Percentiles rank a stretch among this genome's conserved stretches.
Conservation (phyloP, 35 echinoderm and acorn worm species). For the Heliocidaris erythrogramma region DNA sequence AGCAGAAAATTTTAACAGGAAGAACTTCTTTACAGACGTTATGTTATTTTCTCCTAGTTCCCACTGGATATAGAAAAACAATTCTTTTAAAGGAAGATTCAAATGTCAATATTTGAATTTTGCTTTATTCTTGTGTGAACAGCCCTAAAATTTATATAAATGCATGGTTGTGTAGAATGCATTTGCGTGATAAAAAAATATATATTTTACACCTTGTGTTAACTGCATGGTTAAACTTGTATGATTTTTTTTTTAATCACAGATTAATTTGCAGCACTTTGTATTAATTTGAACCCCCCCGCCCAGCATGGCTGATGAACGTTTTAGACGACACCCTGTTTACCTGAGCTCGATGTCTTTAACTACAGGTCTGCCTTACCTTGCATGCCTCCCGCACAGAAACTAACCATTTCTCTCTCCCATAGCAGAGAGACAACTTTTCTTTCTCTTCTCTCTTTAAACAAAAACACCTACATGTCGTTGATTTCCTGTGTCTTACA, state of each 20-base stretch:
- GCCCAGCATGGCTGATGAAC: not conserved
- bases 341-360: not conserved
- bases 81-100: not conserved
- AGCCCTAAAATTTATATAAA: not conserved
- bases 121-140: not conserved
- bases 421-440: not conserved
- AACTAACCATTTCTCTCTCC: not conserved
- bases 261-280: not conserved
- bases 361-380: not conserved
- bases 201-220: not conserved
- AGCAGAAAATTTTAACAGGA: too few relatives aligned
- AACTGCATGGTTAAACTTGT: not conserved
- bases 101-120: not conserved
- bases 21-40: too few relatives aligned
- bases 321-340: not conserved
- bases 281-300: not conserved
- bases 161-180: not conserved
- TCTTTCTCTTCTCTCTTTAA: slow-evolving; percentile 22
- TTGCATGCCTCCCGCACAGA: not conserved
- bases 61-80: too few relatives aligned
- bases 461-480: not conserved
- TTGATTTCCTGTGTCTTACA: slow-evolving; percentile 26
- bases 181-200: not conserved
- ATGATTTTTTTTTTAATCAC: not conserved
- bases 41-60: too few relatives aligned